Percentiles rank a stretch among this genome's conserved stretches.
These are phyloP conservation scores for Theocolax elegans DNA, from an alignment of 1,140 invertebrate species.

Conservation along the genomic window DNA sequence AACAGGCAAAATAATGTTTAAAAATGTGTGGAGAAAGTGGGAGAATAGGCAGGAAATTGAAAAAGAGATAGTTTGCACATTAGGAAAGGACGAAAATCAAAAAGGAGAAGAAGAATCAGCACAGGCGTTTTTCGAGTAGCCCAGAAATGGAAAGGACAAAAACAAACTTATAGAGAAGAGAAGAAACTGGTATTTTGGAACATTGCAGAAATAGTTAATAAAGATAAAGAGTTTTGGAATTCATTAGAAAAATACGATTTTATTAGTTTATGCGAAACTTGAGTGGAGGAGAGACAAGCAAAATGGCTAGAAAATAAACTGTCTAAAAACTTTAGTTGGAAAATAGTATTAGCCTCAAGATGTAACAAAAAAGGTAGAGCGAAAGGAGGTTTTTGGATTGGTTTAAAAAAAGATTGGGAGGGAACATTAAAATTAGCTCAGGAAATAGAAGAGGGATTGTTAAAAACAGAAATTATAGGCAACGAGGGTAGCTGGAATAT, in stretches of 20 bases:
- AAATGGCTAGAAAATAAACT: neutral
- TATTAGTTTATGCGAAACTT: neutral
- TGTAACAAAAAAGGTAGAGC: too few relatives aligned
- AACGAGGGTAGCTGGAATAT: too few relatives aligned
- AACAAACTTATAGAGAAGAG: neutral
- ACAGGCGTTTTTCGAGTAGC: neutral
- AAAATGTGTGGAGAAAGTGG: neutral
- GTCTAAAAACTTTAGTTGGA: too few relatives aligned
- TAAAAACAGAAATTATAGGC: too few relatives aligned
- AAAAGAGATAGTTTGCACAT: neutral
- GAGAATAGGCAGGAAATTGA: neutral
- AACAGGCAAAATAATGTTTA: neutral
- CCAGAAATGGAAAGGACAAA: neutral
- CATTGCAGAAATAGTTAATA: neutral
- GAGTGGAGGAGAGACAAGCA: too few relatives aligned
- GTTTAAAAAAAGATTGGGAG: too few relatives aligned
- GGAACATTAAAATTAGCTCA: too few relatives aligned
- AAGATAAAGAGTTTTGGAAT: neutral
- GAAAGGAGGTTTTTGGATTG: too few relatives aligned
- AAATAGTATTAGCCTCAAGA: too few relatives aligned
- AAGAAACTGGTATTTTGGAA: neutral
- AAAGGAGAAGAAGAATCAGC: neutral
- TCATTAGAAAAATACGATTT: neutral
- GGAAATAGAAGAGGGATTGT: too few relatives aligned
- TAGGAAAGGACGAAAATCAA: neutral